Evolutionary conservation across 1,140 invertebrate species (phyloP).

Genomic region (Oreohelix idahoensis): DNA sequence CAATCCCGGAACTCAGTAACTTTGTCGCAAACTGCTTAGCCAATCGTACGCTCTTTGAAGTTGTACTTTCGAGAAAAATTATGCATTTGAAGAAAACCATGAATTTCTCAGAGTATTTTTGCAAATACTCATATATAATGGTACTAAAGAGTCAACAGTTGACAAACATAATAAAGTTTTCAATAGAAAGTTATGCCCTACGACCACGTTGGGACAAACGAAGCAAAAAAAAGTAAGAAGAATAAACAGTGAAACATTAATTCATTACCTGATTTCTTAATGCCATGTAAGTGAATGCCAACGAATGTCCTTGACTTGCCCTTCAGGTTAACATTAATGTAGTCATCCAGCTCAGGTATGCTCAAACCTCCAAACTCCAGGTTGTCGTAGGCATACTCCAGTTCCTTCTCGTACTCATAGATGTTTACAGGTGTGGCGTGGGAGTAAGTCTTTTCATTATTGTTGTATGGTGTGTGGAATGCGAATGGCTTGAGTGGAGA

Average conservation of each 20-base stretch:
- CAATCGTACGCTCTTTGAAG: no score
- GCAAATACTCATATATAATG: no score
- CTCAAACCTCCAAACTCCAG: constrained; percentile 49
- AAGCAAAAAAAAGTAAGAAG: no score
- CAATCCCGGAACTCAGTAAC: no score
- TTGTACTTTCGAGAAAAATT: no score
- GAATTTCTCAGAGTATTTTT: no score
- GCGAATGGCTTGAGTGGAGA: constrained; percentile 46
- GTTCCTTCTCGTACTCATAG: constrained; percentile 48
- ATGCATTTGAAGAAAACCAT: no score
- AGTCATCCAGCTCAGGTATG: constrained; percentile 41
- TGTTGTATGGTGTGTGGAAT: constrained; percentile 44
- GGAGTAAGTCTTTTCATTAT: constrained; percentile 43
- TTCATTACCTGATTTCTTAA: constrained; percentile 28
- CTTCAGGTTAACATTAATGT: constrained; percentile 31
- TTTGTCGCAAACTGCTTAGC: no score
- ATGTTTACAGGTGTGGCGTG: constrained; percentile 42
- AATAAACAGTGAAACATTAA: not conserved
- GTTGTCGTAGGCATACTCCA: constrained; percentile 47
- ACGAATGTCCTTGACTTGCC: constrained; percentile 42
- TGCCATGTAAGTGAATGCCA: constrained; percentile 39
- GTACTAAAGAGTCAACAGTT: no score
- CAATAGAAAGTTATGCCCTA: no score
- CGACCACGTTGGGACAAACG: no score
- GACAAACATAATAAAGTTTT: no score